Evolutionary conservation across 2,113 vertebrate genomes (phyloP).

Genomic region (Myocastor coypus): DNA sequence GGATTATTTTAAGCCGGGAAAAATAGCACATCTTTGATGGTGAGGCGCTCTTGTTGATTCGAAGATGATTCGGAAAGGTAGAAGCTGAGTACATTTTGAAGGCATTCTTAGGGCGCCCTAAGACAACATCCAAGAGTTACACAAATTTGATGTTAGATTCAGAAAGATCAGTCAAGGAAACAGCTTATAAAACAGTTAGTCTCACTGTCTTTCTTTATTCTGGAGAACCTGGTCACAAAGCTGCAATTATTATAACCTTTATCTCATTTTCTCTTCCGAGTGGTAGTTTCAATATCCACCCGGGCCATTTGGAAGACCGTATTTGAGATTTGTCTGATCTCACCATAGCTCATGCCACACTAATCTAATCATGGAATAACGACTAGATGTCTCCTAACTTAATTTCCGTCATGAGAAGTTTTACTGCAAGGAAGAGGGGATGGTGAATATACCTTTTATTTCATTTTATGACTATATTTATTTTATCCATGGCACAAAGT

Average conservation of each 20-base stretch:
- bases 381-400: background rate
- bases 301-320: background rate
- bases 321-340: background rate
- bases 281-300: background rate
- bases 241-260: background rate
- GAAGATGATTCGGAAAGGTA: background rate
- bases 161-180: background rate
- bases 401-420: background rate
- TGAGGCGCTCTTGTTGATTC: background rate
- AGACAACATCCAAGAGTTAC: background rate
- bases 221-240: background rate
- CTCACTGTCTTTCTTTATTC: background rate
- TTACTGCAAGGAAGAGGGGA: background rate
- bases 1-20: background rate
- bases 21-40: background rate
- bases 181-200: background rate
- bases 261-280: background rate
- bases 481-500: background rate
- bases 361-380: background rate
- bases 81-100: background rate
- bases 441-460: background rate
- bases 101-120: background rate
- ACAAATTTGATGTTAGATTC: background rate
- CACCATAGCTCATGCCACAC: background rate
- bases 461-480: background rate